Evolutionary conservation across 2,797 vertebrate species (phyloP), one percentile per base, ranked within the genome.

Genomic region (Columba guinea): DNA sequence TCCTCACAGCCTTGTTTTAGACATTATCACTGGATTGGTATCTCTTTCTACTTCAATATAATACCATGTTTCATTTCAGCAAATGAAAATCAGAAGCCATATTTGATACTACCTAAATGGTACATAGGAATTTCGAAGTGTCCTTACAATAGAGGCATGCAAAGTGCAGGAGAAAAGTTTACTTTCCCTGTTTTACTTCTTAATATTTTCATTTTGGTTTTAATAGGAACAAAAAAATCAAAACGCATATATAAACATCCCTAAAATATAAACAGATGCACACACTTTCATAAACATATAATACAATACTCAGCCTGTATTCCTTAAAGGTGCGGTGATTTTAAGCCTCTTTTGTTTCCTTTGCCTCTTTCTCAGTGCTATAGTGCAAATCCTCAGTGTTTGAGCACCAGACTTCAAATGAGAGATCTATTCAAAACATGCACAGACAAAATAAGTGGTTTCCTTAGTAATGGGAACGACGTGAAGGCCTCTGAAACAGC

Each of bases 391-490:
- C 86, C 91, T 95, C 93, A 81, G 87, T 80, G 96, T 97, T 86
- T 97, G 95, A 98, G 97, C 97, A 98, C 97, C 76, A 97, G 98
- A 98, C 98, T 98, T 97, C 97, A 96, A 98, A 98, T 97, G 97
- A 98, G 97, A 98, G 90, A 95, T 94, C 97, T 97, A 97, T 97
- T 98, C 97, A 98, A 97, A 97, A 96, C 95, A 91, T 92, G 96
- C 97, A 94, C 97, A 97, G 96, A 97, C 97, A 97, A 97, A 97
- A 95, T 84, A 93, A 98, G 91, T 94, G 95, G 97, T 98, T 98
- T 98, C 97, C 98, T 96, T 98, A 98, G 97, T 97, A 98, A 98
- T 98, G 94, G 93, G 64, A 96, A 94, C 91, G 93, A 92, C 90
- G 95, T 87, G 93, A 96, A 95, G 97, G 94, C 68, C 73, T 95